Conservation (phyloP, 2,113 vertebrate genomes). For the Ictalurus punctatus region DNA sequence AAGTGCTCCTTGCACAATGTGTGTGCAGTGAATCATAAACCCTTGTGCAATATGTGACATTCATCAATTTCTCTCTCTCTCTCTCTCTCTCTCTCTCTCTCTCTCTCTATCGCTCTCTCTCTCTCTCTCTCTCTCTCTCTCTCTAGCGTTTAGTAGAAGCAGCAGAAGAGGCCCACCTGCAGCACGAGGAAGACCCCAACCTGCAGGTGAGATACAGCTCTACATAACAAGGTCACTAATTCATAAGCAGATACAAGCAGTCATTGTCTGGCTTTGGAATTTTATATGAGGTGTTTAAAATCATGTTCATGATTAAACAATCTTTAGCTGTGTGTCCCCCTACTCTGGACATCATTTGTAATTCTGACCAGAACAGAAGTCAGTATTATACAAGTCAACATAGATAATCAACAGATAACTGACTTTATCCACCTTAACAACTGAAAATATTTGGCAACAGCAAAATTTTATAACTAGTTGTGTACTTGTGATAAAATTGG, state of each 20-base stretch:
- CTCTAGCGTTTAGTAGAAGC: constrained; percentile 91
- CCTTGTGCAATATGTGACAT: neutral
- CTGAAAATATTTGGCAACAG: neutral
- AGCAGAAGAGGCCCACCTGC: constrained; percentile 93
- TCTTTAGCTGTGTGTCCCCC: neutral
- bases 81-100: neutral
- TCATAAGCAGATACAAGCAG: neutral
- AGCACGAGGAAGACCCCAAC: constrained; percentile 92
- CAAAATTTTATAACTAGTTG: neutral
- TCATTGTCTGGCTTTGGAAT: neutral
- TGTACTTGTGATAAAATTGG: neutral
- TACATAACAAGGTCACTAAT: constrained; percentile 11
- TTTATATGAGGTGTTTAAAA: neutral
- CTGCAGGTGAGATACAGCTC: constrained; percentile 81
- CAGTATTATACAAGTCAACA: neutral
- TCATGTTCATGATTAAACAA: neutral
- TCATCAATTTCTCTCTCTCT: neutral
- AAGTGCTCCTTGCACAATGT: neutral
- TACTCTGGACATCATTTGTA: neutral
- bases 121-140: constrained; percentile 9
- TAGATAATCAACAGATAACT: neutral
- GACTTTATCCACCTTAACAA: neutral
- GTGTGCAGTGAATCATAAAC: neutral
- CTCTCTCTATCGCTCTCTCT: neutral
- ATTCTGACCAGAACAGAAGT: neutral